Base-by-base conservation (phyloP, 2,113 vertebrate genomes). In the Microcebus tavaratra region DNA sequence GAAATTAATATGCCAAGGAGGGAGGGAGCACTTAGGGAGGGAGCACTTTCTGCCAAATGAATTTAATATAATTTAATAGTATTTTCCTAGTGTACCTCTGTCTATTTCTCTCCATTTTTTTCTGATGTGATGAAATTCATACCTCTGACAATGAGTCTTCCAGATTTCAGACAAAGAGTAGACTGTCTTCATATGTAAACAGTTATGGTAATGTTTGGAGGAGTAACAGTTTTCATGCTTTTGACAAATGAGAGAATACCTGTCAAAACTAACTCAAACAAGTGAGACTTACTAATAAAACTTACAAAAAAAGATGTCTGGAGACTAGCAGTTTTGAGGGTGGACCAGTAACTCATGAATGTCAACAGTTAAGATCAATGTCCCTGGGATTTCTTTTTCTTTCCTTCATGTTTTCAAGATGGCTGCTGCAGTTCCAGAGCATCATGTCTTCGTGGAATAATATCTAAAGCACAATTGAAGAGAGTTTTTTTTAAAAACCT, bases 261-360 rank as follows among this genome's bases (percentile, higher is more conserved):
- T 91, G 15, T 88, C 11, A 75, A 91, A 95, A 83, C 6, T 50
- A 86, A 76, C 34, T 61, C 50, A 75, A 80, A 87, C 20, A 90
- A 72, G 39, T 87, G 42, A 90, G 36, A 70, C 67, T 95, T 84
- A 36, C 80, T 93, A 63, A 94, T 79, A 57, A 95, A 81, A 91
- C 11, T 81, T 83, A 85, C 11, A 75, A 79, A 96, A 70, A 12
- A 88, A 83, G 39, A 31, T 86, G 20, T 57, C 23, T 27, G 65
- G 67, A 93, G 18, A 67, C 80, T 8, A 68, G 39, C 39, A 88
- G 50, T 91, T 82, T 48, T 65, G 50, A 39, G 5, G 21, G 12
- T 96, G 45, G 59, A 15, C 89, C 14, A 48, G 39, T 15, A 94
- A 45, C 31, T 76, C 45, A 65, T 81, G 42, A 29, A 3, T n/a